Evolutionary conservation across 2,113 vertebrate species (phyloP), one percentile per base, ranked within the genome.

Genomic region (Dasyornis broadbenti): DNA sequence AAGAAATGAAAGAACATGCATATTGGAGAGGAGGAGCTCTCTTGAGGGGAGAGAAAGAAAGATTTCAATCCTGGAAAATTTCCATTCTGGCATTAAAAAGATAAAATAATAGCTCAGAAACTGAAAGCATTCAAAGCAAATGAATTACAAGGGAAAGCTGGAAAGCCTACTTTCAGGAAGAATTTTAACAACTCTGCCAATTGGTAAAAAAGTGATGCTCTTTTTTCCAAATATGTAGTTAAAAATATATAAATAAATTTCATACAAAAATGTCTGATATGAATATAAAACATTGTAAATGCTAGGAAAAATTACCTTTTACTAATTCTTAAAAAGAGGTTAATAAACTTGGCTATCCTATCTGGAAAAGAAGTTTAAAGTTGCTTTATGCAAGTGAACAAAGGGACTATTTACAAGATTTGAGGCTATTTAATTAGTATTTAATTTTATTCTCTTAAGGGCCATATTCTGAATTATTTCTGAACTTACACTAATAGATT

Each of bases 261-360:
- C 2, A 50, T 35, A 15, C 18, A 6, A 59, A 49, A 15, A 13
- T 6, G 44, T 28, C 23, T 44, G 12, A 23, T 59, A 68, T 40
- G 3, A 79, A 42, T 1, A 47, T 7, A 90, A 71, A 57, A 71
- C 1, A 60, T 7, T 3, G 21, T 15, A 50, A 71, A 63, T 37
- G 15, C 8, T 33, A 76, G 27, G 23, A 92, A 90, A 81, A 83
- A 28, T 13, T 52, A 63, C 20, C 3, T n/a, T n/a, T n/a, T n/a
- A 71, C 2, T 26, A 40, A 31, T 27, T 71, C 7, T 42, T 49
- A 35, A 64, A 35, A 47, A 12, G 19, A 54, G 3, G 11, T 16
- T 45, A 54, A 50, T 13, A 73, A 70, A 60, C 6, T 8, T n/a
- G 14, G 12, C 1, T 1, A 69, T 56, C 3, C 1, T 1, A 69